These are phyloP conservation scores for Heliconius sara DNA, from an alignment of 2,888 invertebrate genomes.

Conservation along the genomic window DNA sequence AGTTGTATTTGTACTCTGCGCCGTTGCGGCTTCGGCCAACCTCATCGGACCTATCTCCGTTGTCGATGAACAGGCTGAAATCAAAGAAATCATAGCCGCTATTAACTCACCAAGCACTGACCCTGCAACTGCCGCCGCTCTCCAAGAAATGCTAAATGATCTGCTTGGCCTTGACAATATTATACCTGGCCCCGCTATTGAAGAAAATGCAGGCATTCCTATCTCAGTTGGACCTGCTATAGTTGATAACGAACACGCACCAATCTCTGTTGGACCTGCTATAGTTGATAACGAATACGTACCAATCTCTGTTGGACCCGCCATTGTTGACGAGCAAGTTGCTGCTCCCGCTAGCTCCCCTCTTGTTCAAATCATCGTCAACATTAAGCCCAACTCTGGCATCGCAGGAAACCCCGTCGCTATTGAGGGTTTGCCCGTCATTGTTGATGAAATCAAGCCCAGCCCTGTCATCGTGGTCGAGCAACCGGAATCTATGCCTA, in stretches of 20 bases:
- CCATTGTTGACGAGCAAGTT: slow-evolving; percentile 40
- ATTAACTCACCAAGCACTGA: slow-evolving; percentile 58
- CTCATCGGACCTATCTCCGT: slow-evolving; percentile 33
- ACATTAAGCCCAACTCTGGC: slow-evolving; percentile 43
- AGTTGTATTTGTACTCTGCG: slow-evolving; percentile 63
- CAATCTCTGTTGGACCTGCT: slow-evolving; percentile 43
- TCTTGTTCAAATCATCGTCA: slow-evolving; percentile 52
- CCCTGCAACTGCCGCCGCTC: slow-evolving; percentile 55
- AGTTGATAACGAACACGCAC: slow-evolving; percentile 30
- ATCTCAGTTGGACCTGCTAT: slow-evolving; percentile 47
- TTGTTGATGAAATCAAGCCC: slow-evolving; percentile 19
- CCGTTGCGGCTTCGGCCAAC: slow-evolving; percentile 48
- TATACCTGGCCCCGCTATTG: slow-evolving; percentile 48
- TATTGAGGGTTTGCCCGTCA: slow-evolving; percentile 19
- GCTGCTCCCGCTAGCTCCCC: slow-evolving; percentile 47
- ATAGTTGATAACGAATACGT: no score
- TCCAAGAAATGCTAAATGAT: slow-evolving; percentile 52
- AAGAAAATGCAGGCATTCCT: slow-evolving; percentile 25
- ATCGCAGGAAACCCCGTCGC: slow-evolving; percentile 12
- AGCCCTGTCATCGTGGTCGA: slow-evolving; percentile 26
- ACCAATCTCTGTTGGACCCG: slow-evolving; percentile 48
- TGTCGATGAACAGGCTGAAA: slow-evolving; percentile 42
- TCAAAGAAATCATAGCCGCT: slow-evolving; percentile 51
- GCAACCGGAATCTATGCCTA: slow-evolving; percentile 28
- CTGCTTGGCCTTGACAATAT: slow-evolving; percentile 47